Percentiles rank a stretch among this genome's conserved stretches.
These are phyloP conservation scores for Nyctibius grandis DNA, from an alignment of 2,797 vertebrate species.

Conservation along the genomic window DNA sequence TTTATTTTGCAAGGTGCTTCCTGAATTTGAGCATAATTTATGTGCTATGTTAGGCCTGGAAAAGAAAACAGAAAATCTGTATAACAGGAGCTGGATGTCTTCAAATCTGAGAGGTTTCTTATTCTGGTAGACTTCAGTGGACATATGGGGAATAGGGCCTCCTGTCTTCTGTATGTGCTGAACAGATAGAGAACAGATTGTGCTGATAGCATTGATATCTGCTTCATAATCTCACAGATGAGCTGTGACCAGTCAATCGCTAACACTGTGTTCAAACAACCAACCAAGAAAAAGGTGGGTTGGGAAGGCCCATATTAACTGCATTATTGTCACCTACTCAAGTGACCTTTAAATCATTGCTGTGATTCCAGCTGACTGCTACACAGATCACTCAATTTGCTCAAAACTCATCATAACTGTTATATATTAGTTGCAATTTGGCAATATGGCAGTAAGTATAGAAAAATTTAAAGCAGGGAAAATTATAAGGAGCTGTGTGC, in stretches of 20 bases:
- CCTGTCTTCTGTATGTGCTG: not conserved
- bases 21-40: not conserved
- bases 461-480: not conserved
- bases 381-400: not conserved
- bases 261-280: not conserved
- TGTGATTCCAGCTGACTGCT: not conserved
- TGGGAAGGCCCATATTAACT: not conserved
- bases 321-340: not conserved
- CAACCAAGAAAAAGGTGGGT: not conserved
- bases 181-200: constrained; percentile 19
- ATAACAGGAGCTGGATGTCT: not conserved
- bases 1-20: not conserved
- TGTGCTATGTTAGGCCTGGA: not conserved
- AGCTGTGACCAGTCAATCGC: not conserved
- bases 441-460: not conserved
- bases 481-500: not conserved
- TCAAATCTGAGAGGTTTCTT: not conserved
- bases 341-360: not conserved
- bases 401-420: not conserved
- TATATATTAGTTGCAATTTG: not conserved
- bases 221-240: not conserved
- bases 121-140: not conserved
- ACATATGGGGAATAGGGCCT: not conserved
- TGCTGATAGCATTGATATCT: not conserved
- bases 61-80: not conserved